Evolutionary conservation across 2,888 invertebrate species (phyloP).

Genomic region (Hydraecia micacea): DNA sequence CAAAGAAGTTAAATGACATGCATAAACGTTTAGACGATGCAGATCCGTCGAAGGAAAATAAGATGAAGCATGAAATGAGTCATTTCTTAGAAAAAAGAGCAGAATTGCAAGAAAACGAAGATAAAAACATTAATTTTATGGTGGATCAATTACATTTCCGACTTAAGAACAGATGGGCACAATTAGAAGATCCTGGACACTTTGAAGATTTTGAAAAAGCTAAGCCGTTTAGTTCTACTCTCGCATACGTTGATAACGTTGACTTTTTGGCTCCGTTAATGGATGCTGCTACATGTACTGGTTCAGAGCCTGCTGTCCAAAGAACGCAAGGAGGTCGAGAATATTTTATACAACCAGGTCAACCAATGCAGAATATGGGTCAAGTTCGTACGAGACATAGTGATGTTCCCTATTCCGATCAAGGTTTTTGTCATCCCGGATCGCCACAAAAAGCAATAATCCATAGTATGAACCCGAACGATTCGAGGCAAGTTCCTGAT

Average conservation of each 20-base stretch:
- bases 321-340: neutral
- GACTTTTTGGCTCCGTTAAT: slow-evolving; percentile 50
- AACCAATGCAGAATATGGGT: slow-evolving; percentile 7
- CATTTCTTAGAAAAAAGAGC: slow-evolving; percentile 69
- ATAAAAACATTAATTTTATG: slow-evolving; percentile 72
- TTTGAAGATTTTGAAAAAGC: slow-evolving; percentile 67
- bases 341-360: slow-evolving; percentile 33
- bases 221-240: slow-evolving; percentile 64
- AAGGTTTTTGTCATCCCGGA: neutral
- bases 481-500: slow-evolving; percentile 16
- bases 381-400: neutral
- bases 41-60: slow-evolving; percentile 62
- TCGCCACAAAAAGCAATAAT: slow-evolving; percentile 3
- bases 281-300: slow-evolving; percentile 24
- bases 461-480: neutral
- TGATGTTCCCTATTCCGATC: slow-evolving; percentile 3
- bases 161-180: slow-evolving; percentile 64
- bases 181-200: slow-evolving; percentile 29
- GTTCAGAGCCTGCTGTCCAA: neutral
- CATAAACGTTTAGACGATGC: slow-evolving; percentile 62
- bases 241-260: slow-evolving; percentile 54
- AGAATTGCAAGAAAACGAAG: slow-evolving; percentile 62
- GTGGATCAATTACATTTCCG: slow-evolving; percentile 71
- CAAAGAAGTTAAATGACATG: slow-evolving; percentile 71
- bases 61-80: slow-evolving; percentile 71